Evolutionary conservation across 2,113 vertebrate genomes (phyloP), one percentile per base, ranked within the genome.

Genomic region (Deroptyus accipitrinus): DNA sequence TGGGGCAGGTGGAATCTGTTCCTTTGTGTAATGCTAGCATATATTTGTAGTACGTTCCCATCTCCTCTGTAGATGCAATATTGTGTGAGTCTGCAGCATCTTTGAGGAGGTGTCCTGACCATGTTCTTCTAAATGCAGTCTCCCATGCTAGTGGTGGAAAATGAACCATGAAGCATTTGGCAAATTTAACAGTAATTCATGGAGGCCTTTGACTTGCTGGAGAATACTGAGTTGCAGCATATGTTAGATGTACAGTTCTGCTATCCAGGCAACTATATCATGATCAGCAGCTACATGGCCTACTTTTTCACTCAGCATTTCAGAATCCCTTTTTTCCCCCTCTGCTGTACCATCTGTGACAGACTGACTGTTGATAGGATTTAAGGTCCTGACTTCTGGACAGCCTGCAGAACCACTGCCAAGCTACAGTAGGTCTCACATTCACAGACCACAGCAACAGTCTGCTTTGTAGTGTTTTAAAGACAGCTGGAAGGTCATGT

Each of bases 301-400:
- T 93, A 90, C 74, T 96, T 96, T 37, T 87, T 41, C 57, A 83
- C 81, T 92, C 33, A 61, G 48, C 39, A 5, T 85, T 88, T 94
- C 87, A 91, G 91, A 88, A 93, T 95, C 62, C 49, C 41, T 70
- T 48, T 70, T 93, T 89, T 33, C 2, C 39, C 77, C 77, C 96
- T 95, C 73, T 96, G 86, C 73, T 2, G 2, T 68, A n/a, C 95
- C 94, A 92, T 96, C 95, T 97, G 95, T 94, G 96, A 82, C 83
- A 92, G 88, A 20, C 88, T 82, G 62, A 20, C 88, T 84, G 62
- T 75, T 94, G 80, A 69, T 73, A 85, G 80, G 92, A 94, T 96
- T 96, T 95, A 79, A 79, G 66, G 49, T 55, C 57, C 41, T 94
- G 91, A 64, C 73, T 96, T 82, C 52, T 73, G 76, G 80, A 49